Evolutionary conservation across 2,888 invertebrate species (phyloP), one percentile per base, ranked within the genome.

Genomic region (Heteromurus nitidus): DNA sequence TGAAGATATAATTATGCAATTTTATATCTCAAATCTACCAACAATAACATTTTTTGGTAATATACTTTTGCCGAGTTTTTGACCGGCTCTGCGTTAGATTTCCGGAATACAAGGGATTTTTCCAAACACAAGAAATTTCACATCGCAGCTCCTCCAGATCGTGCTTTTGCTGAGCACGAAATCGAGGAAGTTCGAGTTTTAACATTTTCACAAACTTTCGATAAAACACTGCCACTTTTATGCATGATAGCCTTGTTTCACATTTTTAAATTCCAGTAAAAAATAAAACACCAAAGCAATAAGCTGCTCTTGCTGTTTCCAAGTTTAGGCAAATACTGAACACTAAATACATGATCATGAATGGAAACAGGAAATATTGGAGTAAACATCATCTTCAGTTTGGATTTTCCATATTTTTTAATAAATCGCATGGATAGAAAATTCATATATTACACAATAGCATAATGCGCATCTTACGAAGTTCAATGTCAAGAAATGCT

Each of bases 81-180:
- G 30, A 47, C 60, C 22, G 16, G 7, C 20, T 30, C 31, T 79
- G n/a, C 65, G 42, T 30, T n/a, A 22, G 26, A 20, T 72, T 58
- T 26, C 65, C 79, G 3, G 58, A 20, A 53, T 72, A 70, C 44
- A 79, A 55, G 0, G 79, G 79, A 50, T 79, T 73, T 44, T 79
- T 72, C 72, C 79, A 70, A 42, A 72, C 79, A 65, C 72, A 72
- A 0, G 72, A 65, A 53, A 79, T 47, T 22, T 67, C 79, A 22
- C 70, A 79, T 24, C 28, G n/a, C 7, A 30, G 18, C 0, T 11
- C 30, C 5, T 67, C 47, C 36, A 18, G 3, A n/a, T 16, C n/a
- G 26, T 9, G 28, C 18, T 60, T 28, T 30, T 13, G 60, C 2
- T 22, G 31, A 30, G 24, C 5, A n/a, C 28, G 60, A 30, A 28